Evolutionary conservation across 2,888 invertebrate genomes (phyloP), one percentile per base, ranked within the genome.

Genomic region (Busseola fusca): DNA sequence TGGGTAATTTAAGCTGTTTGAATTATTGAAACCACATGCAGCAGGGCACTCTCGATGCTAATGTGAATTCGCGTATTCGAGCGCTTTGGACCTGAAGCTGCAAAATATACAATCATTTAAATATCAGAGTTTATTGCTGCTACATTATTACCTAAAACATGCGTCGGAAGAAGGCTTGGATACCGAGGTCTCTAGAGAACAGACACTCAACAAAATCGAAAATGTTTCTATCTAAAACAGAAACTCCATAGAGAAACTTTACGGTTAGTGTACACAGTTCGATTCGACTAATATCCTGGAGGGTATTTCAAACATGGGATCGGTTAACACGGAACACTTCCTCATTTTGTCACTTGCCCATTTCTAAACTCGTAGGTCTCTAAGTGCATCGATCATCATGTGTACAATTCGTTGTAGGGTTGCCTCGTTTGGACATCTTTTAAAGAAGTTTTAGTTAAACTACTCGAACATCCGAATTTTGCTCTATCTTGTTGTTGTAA

Each of bases 361-460:
- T 78, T 80, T 80, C 85, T 74, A 82, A 84, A 80, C 76, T 69
- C 56, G 76, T 71, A 80, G 78, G 74, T 74, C 83, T 67, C 76
- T 78, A 76, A 84, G 78, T 82, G 80, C 83, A 83, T 84, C 80
- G 83, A 84, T 84, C 80, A 84, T 78, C 74, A 80, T 76, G 78
- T 83, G 76, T 78, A 80, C 74, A 73, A 76, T 58, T 74, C 71
- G 34, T 68, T 70, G n/a, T 57, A 84, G 85, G 83, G 83, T n/a
- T 84, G 74, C 9, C 80, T 21, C 64, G 9, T 56, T n/a, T 37
- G 7, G 2, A 58, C 6, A 14, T 56, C 0, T 9, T 25, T 6
- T 25, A 5, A 50, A 40, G 1, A 16, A 37, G 16, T 67, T 37
- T 30, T n/a, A 27, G 5, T 9, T 57, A 14, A 16, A 34, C 1